Conservation (phyloP, 2,797 vertebrate genomes). For the Sardinella longiceps region DNA sequence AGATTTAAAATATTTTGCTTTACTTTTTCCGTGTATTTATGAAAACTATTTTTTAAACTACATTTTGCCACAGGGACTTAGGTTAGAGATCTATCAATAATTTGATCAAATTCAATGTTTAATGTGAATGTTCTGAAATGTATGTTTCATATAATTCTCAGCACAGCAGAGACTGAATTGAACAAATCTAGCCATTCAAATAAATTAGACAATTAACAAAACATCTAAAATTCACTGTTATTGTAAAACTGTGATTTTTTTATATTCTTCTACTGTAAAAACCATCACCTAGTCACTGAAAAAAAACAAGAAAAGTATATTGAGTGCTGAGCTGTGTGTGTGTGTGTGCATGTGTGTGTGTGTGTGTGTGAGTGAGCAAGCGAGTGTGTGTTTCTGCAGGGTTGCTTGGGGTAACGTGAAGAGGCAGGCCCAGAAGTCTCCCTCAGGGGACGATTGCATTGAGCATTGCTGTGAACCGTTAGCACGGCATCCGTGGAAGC, state of each 20-base stretch:
- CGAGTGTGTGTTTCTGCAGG: neutral
- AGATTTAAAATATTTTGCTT: too few species aligned
- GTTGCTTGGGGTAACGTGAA: neutral
- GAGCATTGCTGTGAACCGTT: neutral
- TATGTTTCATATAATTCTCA: neutral
- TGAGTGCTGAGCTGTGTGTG: neutral
- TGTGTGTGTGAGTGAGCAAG: too few species aligned
- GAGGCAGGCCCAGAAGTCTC: neutral
- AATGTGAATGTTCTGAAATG: too few species aligned
- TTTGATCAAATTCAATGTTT: too few species aligned
- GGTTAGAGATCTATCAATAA: too few species aligned
- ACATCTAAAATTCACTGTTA: neutral
- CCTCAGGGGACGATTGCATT: neutral
- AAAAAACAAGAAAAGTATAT: neutral
- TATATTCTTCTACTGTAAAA: neutral
- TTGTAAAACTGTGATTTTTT: neutral
- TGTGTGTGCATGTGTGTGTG: neutral
- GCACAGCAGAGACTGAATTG: too few species aligned
- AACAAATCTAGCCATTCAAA: neutral
- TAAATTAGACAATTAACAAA: neutral
- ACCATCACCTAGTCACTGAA: neutral
- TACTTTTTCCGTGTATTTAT: too few species aligned
- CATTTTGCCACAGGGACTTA: too few species aligned
- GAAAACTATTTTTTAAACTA: too few species aligned
- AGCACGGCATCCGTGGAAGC: neutral